phyloP scores from a whole-genome alignment of 1,140 invertebrate species.

The Drosophila persimilis region DNA sequence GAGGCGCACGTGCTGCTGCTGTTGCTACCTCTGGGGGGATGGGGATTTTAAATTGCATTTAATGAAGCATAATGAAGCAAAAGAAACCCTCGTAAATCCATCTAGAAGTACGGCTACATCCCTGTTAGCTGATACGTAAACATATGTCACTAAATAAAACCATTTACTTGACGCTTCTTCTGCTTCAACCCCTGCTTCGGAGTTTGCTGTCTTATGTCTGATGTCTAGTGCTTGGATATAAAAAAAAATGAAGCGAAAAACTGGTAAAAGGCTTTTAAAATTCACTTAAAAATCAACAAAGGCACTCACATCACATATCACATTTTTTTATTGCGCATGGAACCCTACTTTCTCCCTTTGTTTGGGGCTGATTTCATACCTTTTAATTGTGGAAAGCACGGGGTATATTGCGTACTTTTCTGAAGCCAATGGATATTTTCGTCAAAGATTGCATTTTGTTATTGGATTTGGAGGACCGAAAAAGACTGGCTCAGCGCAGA shows the following conservation, averaged over 20 bases:
- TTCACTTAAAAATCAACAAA: slow-evolving; percentile 79
- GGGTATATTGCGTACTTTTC: too few relatives aligned
- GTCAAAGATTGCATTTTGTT: too few relatives aligned
- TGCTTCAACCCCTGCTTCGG: slow-evolving; percentile 7
- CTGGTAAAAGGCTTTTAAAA: slow-evolving; percentile 78
- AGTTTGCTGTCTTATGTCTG: slow-evolving; percentile 29
- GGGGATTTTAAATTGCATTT: slow-evolving; percentile 55
- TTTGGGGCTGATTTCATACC: slow-evolving; percentile 9
- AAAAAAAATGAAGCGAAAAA: slow-evolving; percentile 78
- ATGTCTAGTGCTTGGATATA: slow-evolving; percentile 50
- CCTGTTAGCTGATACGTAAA: slow-evolving; percentile 59
- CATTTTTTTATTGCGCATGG: slow-evolving; percentile 43
- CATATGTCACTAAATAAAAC: slow-evolving; percentile 81
- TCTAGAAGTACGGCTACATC: neutral
- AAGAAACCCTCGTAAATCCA: slow-evolving; percentile 8
- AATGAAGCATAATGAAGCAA: slow-evolving; percentile 64
- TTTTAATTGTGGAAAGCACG: too few relatives aligned
- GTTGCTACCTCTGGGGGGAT: neutral
- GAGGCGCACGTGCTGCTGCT: slow-evolving; percentile 34
- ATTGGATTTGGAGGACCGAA: too few relatives aligned
- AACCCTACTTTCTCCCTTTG: too few relatives aligned
- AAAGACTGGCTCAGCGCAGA: too few relatives aligned
- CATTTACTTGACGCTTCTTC: slow-evolving; percentile 58
- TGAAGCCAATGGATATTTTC: too few relatives aligned
- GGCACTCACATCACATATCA: slow-evolving; percentile 57